Evolutionary conservation across 2,113 vertebrate genomes (phyloP).

Genomic region (Hippocampus mohnikei): DNA sequence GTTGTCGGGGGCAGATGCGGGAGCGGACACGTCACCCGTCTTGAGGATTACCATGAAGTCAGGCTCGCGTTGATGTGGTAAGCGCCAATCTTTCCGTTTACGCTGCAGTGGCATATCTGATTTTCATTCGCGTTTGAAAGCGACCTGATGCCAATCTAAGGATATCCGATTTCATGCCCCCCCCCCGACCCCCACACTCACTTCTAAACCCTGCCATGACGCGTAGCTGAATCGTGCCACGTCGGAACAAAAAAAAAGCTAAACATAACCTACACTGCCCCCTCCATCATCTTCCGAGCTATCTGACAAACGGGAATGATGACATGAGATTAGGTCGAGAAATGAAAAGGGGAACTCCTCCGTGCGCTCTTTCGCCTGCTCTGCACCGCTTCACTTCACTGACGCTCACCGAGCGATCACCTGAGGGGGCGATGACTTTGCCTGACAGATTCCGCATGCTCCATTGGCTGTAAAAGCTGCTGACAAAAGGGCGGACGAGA

Average conservation of each 20-base stretch:
- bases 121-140: background rate
- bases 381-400: background rate
- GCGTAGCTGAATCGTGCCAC: background rate
- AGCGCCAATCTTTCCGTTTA: background rate
- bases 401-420: constrained; percentile 2
- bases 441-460: background rate
- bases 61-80: background rate
- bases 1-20: background rate
- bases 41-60: background rate
- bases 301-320: background rate
- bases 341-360: background rate
- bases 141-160: background rate
- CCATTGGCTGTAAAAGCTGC: constrained; percentile 5
- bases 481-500: background rate
- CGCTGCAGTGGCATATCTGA: background rate
- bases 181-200: no score
- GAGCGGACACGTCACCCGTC: background rate
- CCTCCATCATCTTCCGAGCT: background rate
- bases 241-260: background rate
- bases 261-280: no score
- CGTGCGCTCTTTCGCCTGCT: background rate
- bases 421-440: background rate
- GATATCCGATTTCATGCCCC: background rate
- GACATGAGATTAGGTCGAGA: background rate
- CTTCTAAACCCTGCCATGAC: background rate